Evolutionary conservation across 2,797 vertebrate species (phyloP), one percentile per base, ranked within the genome.

Genomic region (Myotis vivesi): DNA sequence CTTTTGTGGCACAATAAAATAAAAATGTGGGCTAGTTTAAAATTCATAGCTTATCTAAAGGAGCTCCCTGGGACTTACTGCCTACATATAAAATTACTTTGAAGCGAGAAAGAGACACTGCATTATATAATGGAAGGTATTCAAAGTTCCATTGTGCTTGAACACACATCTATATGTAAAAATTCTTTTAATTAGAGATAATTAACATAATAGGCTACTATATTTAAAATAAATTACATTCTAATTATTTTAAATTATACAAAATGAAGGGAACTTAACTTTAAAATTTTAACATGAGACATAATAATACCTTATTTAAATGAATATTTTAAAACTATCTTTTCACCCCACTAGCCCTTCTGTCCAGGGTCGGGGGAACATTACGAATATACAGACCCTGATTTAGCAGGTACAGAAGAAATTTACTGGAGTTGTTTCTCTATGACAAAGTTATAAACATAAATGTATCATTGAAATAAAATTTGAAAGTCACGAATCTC

Each of bases 221-320:
- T 97, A 95, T 97, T 97, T 97, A 96, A 97, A 95, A 96, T 96
- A 97, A 97, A 97, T 96, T 96, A 64, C 69, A 92, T 95, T 79
- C 38, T 85, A 93, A 96, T 62, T 62, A 62, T 62, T 62, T 62
- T 62, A 62, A 62, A 62, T 62, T 93, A 88, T 95, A 84, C 71
- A 80, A 95, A 95, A 94, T 93, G 94, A 96, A 92, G 71, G 41
- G 95, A 95, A 90, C 69, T 94, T 97, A 53, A 85, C 73, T 90
- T 87, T 90, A 96, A 95, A 92, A 88, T 94, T 89, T 93, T 95
- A 96, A 83, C 51, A 33, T 94, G 92, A 96, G 90, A 33, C 23
- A 94, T 96, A 88, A 94, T 94, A 87, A 94, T 95, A 75, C 82
- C 81, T 92, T 94, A 79, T 82, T 69, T 91, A 79, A 80, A 57